Evolutionary conservation across 1,140 invertebrate species (phyloP).

Genomic region (Drosophila lowei): DNA sequence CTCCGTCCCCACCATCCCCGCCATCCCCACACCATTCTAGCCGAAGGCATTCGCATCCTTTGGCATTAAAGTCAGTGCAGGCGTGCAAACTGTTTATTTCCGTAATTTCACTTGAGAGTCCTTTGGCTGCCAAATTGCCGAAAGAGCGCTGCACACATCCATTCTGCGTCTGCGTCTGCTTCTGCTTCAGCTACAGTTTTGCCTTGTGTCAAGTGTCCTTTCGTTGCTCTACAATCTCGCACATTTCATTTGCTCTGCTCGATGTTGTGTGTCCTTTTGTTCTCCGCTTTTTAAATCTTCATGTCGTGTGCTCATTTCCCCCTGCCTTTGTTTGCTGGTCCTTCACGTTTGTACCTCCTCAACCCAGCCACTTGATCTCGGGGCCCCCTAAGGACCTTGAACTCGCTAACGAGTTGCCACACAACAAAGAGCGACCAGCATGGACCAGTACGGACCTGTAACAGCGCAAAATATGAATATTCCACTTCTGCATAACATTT

Average conservation of each 20-base stretch:
- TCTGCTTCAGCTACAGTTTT: neutral
- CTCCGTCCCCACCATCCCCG: conserved; percentile 2
- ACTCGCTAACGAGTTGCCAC: conserved; percentile 50
- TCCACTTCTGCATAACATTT: conserved; percentile 41
- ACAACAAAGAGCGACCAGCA: neutral
- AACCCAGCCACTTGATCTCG: conserved; percentile 52
- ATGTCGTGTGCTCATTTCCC: conserved; percentile 58
- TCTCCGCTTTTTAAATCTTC: conserved; percentile 56
- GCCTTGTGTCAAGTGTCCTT: neutral
- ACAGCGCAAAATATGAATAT: conserved; percentile 38
- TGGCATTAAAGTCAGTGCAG: conserved; percentile 57
- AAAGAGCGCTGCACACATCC: conserved; percentile 9
- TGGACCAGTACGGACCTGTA: neutral
- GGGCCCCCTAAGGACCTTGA: conserved; percentile 50
- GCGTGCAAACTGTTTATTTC: conserved; percentile 72
- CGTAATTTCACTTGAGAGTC: conserved; percentile 60
- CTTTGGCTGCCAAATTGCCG: conserved; percentile 32
- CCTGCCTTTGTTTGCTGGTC: conserved; percentile 59
- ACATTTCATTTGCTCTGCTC: conserved; percentile 30
- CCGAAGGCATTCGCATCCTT: conserved; percentile 7
- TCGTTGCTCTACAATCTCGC: conserved; percentile 10
- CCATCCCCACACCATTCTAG: neutral
- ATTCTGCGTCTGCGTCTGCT: neutral
- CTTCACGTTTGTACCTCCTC: conserved; percentile 48
- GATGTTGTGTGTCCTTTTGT: conserved; percentile 1